Percentiles rank a stretch among this genome's conserved stretches.
These are phyloP conservation scores for Ammodytes dubius DNA, from an alignment of 2,113 vertebrate genomes.

Conservation along the genomic window DNA sequence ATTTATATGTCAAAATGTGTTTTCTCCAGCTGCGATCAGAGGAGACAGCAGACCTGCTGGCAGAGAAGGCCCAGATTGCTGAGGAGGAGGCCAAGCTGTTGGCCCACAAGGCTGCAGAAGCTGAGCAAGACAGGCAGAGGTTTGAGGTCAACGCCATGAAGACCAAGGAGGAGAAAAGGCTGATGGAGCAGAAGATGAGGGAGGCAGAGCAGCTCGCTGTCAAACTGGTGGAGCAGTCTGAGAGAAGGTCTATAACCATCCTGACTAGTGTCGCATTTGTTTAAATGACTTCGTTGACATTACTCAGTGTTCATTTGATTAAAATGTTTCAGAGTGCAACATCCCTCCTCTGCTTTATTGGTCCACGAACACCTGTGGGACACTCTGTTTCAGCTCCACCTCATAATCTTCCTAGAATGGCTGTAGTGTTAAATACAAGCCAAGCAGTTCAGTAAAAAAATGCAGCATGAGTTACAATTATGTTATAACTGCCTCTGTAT, in stretches of 20 bases:
- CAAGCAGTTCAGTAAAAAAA: neutral
- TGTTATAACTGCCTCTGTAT: neutral
- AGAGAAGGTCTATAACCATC: constrained; percentile 85
- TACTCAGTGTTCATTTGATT: too few species aligned
- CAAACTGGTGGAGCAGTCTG: constrained; percentile 94
- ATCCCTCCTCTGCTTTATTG: too few species aligned
- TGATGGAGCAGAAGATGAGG: constrained; percentile 96
- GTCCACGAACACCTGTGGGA: too few species aligned
- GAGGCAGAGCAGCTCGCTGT: constrained; percentile 93
- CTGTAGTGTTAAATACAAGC: too few species aligned
- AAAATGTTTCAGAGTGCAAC: too few species aligned
- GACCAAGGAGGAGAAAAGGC: constrained; percentile 92
- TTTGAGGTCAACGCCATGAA: constrained; percentile 92
- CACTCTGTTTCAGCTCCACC: too few species aligned
- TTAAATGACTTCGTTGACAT: neutral
- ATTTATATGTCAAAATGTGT: neutral
- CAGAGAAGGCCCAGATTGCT: constrained; percentile 95
- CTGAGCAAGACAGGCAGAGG: constrained; percentile 92
- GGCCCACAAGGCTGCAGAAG: constrained; percentile 93
- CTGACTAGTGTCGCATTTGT: neutral
- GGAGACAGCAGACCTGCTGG: constrained; percentile 92
- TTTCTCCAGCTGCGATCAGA: constrained; percentile 89
- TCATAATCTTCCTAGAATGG: too few species aligned
- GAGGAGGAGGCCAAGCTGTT: constrained; percentile 94
- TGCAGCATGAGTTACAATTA: neutral